Base-by-base conservation (phyloP, 2,888 invertebrate genomes). In the Trissolcus japonicus region DNA sequence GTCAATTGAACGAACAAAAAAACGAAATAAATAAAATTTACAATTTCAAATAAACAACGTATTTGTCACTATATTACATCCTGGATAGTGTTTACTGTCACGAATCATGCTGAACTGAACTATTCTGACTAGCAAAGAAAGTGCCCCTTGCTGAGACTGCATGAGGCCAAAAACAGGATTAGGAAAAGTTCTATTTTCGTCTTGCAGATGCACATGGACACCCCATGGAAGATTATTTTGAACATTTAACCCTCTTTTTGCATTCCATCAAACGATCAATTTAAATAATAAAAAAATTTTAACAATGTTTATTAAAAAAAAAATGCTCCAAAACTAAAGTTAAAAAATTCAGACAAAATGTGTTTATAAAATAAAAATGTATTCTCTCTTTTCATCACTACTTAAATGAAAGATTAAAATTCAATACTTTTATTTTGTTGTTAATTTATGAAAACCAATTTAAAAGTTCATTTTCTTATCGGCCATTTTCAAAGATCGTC, bases 151-250 rank as follows among this genome's bases (percentile, higher is more conserved):
- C 79, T 57, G 76, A 79, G 79, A 75, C 46, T 61, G 69, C 76
- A 72, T 76, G 72, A 41, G 78, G 67, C 67, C 71, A 71, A 78
- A 65, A 76, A 51, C 68, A 75, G 76, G 76, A 78, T 53, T 67
- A 71, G 48, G 35, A 69, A 63, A 61, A 73, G 56, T 13, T 68
- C 72, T 79, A 79, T 79, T 79, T 79, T 76, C 51, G 46, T 53
- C 60, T 16, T 41, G 29, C 76, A 74, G 68, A 76, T 76, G 76
- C 66, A 66, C 53, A 35, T 43, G 35, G 51, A 25, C 62, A 71
- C 56, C 71, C 76, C 16, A 46, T 16, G 46, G 14, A 46, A 46
- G 46, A 46, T 16, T 17, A 51, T 51, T 41, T 57, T 43, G n/a
- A 55, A 56, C 40, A 56, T 17, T 48, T 48, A 35, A 35, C 35